Conservation (phyloP, 2,888 invertebrate species). For the Sphaerophoria rueppellii region DNA sequence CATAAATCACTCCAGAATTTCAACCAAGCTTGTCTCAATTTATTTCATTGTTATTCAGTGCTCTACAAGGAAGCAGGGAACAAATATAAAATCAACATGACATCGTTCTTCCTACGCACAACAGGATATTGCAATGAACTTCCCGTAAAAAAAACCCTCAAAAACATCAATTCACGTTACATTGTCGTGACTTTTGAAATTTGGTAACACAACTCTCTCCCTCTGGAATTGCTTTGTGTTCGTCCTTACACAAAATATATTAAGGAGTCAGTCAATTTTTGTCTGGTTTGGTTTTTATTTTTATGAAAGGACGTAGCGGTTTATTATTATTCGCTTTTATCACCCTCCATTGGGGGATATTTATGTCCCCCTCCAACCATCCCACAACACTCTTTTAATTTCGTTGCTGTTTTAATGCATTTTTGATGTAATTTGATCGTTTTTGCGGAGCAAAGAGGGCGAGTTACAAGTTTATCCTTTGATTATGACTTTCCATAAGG, state of each 20-base stretch:
- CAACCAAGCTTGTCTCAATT: slow-evolving; percentile 34
- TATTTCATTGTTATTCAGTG: slow-evolving; percentile 16
- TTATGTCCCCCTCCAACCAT: not conserved
- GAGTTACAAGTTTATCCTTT: slow-evolving; percentile 17
- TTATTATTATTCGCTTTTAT: slow-evolving; percentile 34
- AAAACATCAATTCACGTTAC: slow-evolving; percentile 24
- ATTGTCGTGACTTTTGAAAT: slow-evolving; percentile 8
- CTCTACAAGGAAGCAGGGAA: not conserved
- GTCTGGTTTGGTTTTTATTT: not conserved
- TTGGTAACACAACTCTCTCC: not conserved
- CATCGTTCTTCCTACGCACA: slow-evolving; percentile 5
- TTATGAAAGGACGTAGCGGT: slow-evolving; percentile 19
- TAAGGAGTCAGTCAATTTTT: slow-evolving; percentile 2
- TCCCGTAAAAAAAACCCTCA: not conserved
- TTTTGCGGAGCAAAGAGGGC: not conserved
- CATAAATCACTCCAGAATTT: slow-evolving; percentile 40
- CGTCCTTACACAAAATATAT: slow-evolving; percentile 9
- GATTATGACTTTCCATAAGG: slow-evolving; percentile 7
- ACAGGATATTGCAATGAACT: not conserved
- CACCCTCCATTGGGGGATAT: not conserved
- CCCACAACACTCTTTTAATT: not conserved
- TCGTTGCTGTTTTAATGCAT: slow-evolving; percentile 46
- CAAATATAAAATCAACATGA: slow-evolving; percentile 15
- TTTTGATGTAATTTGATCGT: slow-evolving; percentile 55
- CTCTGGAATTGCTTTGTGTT: slow-evolving; percentile 8